A percentile compares a stretch with the other conserved stretches of the same genome.
These are phyloP conservation scores for Heteromyza rotundicornis DNA, from an alignment of 2,888 invertebrate species.

Conservation along the genomic window DNA sequence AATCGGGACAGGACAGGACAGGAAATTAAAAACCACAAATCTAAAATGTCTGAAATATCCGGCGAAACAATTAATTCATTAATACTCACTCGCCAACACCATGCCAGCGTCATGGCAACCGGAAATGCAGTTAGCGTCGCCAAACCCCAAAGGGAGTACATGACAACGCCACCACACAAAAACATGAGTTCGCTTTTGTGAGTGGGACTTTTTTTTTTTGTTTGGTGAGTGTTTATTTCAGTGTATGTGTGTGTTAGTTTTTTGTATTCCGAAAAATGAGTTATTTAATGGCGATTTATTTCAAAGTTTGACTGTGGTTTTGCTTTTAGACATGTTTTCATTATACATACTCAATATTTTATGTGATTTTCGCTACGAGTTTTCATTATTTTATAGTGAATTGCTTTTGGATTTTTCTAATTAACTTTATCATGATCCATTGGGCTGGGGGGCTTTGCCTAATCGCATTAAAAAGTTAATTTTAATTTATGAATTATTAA, in stretches of 20 bases:
- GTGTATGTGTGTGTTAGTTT: no score
- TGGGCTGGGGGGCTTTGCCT: neutral
- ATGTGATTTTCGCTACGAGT: no score
- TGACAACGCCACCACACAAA: no score
- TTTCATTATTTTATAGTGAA: no score
- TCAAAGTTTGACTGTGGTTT: neutral
- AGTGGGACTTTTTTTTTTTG: no score
- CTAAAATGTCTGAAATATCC: constrained; percentile 54
- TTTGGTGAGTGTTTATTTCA: no score
- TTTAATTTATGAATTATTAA: neutral
- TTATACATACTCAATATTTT: no score
- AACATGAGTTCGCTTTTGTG: no score
- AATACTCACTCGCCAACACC: constrained; percentile 28
- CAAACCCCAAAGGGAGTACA: no score
- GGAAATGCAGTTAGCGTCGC: neutral
- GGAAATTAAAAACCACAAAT: constrained; percentile 55
- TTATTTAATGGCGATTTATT: neutral
- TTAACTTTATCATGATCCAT: neutral
- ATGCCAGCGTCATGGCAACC: neutral
- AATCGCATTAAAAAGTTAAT: neutral
- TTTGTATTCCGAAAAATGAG: no score
- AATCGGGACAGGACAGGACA: no score
- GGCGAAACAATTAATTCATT: constrained; percentile 52
- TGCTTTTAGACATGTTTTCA: no score
- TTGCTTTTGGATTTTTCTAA: neutral